Base-by-base conservation (phyloP, 2,888 invertebrate species). In the Drosophila antonietae region DNA sequence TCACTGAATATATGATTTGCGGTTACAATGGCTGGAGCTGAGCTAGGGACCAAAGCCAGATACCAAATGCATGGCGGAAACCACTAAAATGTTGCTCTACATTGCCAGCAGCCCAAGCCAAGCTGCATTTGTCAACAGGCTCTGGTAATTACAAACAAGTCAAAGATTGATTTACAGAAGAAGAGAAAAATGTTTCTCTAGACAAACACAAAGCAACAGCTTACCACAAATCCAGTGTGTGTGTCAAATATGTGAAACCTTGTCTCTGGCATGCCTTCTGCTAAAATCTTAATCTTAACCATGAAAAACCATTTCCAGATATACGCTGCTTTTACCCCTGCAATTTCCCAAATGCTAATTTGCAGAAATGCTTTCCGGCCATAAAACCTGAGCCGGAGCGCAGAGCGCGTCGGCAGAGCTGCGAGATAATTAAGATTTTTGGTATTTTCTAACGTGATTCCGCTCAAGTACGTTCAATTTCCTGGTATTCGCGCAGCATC, bases 1-100 rank as follows among this genome's bases (percentile, higher is more conserved):
- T 85, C 84, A 83, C 89, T 89, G 89, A 84, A 78, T 85, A 72
- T 78, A 75, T 73, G 77, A 77, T 77, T 81, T 87, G 72, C 39
- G 72, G 70, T 68, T 52, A 46, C 41, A 59, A 58, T 80, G 68
- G 58, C 57, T 46, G 15, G 6, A 37, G 37, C 53, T n/a, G 23
- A 33, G n/a, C 41, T 41, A 41, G 41, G 15, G 12, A 39, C 37
- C 14, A 20, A 8, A 23, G 37, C 33, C 58, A 28, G 15, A 56
- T 55, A 63, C n/a, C 15, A 23, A 39, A 14, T 31, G 49, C 28
- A 14, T 15, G 9, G 33, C 10, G 66, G 33, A 33, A 46, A 35
- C 74, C 62, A 65, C 71, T 70, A 39, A 80, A 71, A 65, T 66
- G 62, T 49, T 49, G 41, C 41, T 31, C 56, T 52, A 35, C 56